phyloP scores from a whole-genome alignment of 1,140 invertebrate species.

The Ridgeia piscesae region DNA sequence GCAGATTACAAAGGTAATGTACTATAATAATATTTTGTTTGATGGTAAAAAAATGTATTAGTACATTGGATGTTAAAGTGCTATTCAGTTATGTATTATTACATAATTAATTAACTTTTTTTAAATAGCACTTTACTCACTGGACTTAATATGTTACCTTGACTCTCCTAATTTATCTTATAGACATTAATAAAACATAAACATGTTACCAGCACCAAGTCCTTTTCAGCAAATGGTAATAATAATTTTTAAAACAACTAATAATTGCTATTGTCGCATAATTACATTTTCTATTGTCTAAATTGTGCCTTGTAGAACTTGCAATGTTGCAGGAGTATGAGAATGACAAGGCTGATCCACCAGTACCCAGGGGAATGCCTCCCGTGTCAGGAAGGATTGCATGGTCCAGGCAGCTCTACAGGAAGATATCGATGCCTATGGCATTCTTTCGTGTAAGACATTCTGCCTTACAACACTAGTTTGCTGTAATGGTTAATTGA shows the following conservation, averaged over 20 bases:
- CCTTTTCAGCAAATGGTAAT: too few species aligned
- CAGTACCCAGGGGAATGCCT: conserved; percentile 80
- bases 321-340: not conserved
- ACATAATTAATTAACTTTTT: not conserved
- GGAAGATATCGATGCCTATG: conserved; percentile 55
- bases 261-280: not conserved
- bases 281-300: not conserved
- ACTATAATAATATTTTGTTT: conserved; percentile 42
- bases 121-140: not conserved
- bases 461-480: not conserved
- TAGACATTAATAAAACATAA: not conserved
- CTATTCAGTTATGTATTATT: not conserved
- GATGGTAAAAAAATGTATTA: not conserved
- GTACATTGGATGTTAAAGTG: too few species aligned
- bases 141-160: not conserved
- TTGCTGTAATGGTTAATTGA: too few species aligned
- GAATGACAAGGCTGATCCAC: conserved; percentile 78
- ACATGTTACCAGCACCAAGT: too few species aligned
- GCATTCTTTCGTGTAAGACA: conserved; percentile 46
- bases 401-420: conserved; percentile 59
- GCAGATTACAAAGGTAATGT: conserved; percentile 76
- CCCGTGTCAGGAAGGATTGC: conserved; percentile 64
- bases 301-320: not conserved
- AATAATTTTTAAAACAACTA: too few species aligned
- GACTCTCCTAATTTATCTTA: not conserved